Conservation (phyloP, 2,888 invertebrate species). For the Beris morrisii region DNA sequence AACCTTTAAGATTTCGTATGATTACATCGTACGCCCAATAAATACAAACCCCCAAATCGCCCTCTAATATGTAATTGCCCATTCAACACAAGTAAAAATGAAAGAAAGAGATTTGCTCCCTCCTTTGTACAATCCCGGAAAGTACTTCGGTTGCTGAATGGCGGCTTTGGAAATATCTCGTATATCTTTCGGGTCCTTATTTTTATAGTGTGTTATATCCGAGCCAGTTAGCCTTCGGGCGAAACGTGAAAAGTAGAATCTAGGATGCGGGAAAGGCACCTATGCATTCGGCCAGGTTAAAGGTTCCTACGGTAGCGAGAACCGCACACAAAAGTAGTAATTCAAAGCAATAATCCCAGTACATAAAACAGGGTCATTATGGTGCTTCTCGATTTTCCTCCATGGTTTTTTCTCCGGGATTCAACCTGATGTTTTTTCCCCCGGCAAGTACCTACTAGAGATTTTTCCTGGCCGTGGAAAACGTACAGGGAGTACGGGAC, state of each 20-base stretch:
- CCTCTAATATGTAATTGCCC: slow-evolving; percentile 30
- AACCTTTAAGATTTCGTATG: slow-evolving; percentile 7
- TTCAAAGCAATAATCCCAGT: slow-evolving; percentile 35
- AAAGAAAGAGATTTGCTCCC: slow-evolving; percentile 28
- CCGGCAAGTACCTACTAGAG: neutral
- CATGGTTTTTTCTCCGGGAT: neutral
- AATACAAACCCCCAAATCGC: slow-evolving; percentile 29
- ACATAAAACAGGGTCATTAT: slow-evolving; percentile 37
- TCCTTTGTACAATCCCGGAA: neutral
- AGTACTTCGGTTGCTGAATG: neutral
- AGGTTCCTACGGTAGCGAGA: neutral
- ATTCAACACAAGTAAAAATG: slow-evolving; percentile 24
- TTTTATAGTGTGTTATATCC: neutral
- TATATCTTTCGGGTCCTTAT: slow-evolving; percentile 21
- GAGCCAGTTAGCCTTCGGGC: no score
- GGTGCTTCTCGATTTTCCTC: slow-evolving; percentile 31
- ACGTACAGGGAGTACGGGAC: no score
- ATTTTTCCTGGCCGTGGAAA: neutral
- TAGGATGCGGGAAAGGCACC: no score
- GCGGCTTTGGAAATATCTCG: neutral
- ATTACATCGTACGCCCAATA: slow-evolving; percentile 27
- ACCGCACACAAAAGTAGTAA: slow-evolving; percentile 28
- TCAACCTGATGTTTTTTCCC: neutral
- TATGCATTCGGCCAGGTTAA: no score
- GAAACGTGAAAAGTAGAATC: no score